Conservation (phyloP, 2,113 vertebrate genomes). For the Zingel zingel region DNA sequence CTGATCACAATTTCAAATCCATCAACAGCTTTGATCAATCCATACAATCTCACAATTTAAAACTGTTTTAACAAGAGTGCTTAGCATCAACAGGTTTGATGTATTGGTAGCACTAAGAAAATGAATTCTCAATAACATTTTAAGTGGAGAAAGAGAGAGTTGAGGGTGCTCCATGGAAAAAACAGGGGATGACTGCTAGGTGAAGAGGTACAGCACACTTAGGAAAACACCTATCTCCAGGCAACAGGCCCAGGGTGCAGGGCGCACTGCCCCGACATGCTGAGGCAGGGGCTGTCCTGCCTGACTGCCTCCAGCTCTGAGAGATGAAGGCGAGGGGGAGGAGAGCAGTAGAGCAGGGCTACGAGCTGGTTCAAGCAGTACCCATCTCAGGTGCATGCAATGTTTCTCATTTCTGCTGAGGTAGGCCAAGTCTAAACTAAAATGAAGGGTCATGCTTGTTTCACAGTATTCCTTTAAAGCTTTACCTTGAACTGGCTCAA, state of each 20-base stretch:
- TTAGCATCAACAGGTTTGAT: not conserved
- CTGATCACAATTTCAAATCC: not conserved
- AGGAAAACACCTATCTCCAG: conserved; percentile 33
- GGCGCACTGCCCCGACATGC: conserved; percentile 64
- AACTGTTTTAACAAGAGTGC: not conserved
- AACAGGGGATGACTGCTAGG: conserved; percentile 1
- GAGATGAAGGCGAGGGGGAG: conserved; percentile 22
- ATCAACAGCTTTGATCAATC: not conserved
- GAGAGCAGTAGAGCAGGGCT: not conserved
- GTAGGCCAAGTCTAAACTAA: not conserved
- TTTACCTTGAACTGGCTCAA: not conserved
- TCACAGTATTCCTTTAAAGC: not conserved
- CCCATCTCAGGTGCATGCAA: conserved; percentile 5
- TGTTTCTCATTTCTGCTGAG: not conserved
- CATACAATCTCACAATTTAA: not conserved
- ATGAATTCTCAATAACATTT: not conserved
- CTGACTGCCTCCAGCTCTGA: conserved; percentile 56
- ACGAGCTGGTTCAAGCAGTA: conserved; percentile 44
- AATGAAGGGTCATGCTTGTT: not conserved
- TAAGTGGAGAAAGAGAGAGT: not conserved
- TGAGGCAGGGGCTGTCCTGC: conserved; percentile 55
- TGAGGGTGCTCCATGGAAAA: not conserved
- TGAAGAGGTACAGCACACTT: conserved; percentile 22
- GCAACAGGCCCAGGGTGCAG: conserved; percentile 32
- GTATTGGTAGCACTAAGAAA: not conserved